Evolutionary conservation across 2,113 vertebrate species (phyloP), one percentile per base, ranked within the genome.

Genomic region (Nycticorax nycticorax): DNA sequence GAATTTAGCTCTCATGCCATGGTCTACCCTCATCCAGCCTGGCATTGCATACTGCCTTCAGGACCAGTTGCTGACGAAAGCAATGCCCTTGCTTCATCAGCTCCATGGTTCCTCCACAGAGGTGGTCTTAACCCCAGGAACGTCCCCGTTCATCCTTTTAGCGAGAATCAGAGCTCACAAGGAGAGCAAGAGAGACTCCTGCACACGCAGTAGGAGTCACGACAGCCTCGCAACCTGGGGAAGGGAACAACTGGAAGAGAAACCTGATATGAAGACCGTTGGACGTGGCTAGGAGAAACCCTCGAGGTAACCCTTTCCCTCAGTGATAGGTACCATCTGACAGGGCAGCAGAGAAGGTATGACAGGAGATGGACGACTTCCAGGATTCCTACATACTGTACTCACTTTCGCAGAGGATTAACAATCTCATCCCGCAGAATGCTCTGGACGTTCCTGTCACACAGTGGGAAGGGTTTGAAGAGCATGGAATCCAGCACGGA

Each of bases 401-500:
- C 97, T 97, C 78, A 99, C 99, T 96, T 98, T 87, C 99, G 98
- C 4, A 99, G 98, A 2, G 99, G 99, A 95, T 98, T 98, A 28
- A 99, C 99, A 1, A 99, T 99, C 74, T 99, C 97, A 18, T 98
- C 97, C 50, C 98, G 97, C 59, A 99, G 98, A 10, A 98, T 99
- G 35, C 72, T 97, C 97, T 99, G 99, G 45, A 99, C 97, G 0
- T 97, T 97, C 32, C 98, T 92, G 18, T 99, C 97, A 13, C 93
- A 95, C 14, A 96, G 91, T 0, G 93, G 52, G 24, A 98, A 98
- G 6, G 97, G 97, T 64, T 99, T 99, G 92, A 98, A 99, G 90
- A 99, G 97, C 97, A 99, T 98, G 64, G 98, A 98, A 91, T 99
- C 99, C 97, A 99, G 83, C 69, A 98, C 99, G 0, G 99, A 99